Conservation (phyloP, 1,140 invertebrate species). For the Caerostris darwini region DNA sequence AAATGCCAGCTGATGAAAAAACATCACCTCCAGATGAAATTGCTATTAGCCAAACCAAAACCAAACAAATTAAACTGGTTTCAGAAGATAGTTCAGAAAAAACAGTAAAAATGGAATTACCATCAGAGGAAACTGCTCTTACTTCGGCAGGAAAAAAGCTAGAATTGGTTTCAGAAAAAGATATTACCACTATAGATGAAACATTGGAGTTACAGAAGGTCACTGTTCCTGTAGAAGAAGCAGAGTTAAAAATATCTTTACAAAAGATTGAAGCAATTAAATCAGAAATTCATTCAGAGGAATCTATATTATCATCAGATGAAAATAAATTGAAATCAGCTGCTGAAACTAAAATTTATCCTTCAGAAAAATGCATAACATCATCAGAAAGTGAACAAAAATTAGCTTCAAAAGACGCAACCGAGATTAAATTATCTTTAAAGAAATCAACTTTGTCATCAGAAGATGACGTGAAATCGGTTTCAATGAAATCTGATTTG, state of each 20-base stretch:
- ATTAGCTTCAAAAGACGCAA: neutral
- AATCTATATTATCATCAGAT: neutral
- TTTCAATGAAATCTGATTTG: neutral
- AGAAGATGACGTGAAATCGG: neutral
- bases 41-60: neutral
- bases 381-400: neutral
- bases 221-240: no score
- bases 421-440: neutral
- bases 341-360: no score
- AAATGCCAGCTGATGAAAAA: neutral
- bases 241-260: no score
- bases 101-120: neutral
- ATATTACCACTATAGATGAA: no score
- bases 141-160: no score
- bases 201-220: no score
- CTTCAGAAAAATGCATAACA: no score
- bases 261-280: no score
- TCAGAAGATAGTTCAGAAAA: neutral
- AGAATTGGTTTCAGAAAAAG: no score
- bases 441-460: neutral
- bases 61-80: neutral
- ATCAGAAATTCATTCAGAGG: no score
- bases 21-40: no score
- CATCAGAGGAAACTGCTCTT: neutral
- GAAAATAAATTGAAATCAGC: no score